Percentiles rank a stretch among this genome's conserved stretches.
Evolutionary conservation across 2,113 vertebrate genomes (phyloP).

Genomic region (Hippoglossus stenolepis): DNA sequence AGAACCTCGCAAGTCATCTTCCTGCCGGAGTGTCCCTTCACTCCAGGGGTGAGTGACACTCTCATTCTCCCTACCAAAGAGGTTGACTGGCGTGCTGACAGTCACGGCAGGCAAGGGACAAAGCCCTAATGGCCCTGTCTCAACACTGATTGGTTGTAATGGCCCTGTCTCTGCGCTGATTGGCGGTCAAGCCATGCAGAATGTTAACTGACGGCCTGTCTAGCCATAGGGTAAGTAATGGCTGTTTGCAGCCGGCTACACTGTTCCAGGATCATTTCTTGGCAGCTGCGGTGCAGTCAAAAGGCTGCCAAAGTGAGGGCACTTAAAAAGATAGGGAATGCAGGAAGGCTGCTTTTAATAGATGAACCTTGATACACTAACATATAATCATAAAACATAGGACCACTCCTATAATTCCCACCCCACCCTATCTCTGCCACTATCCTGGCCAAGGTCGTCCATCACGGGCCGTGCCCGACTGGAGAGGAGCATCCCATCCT

Average conservation of each 20-base stretch:
- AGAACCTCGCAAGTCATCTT: constrained; percentile 45
- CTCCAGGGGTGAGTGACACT: constrained; percentile 60
- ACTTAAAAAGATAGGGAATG: constrained; percentile 73
- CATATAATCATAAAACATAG: constrained; percentile 72
- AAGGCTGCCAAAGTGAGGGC: constrained; percentile 62
- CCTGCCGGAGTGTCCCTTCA: constrained; percentile 49
- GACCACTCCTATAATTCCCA: constrained; percentile 59
- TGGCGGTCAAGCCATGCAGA: constrained; percentile 53
- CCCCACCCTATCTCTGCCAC: constrained; percentile 40
- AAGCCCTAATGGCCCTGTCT: constrained; percentile 54
- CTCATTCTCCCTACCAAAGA: constrained; percentile 45
- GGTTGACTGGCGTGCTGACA: constrained; percentile 66
- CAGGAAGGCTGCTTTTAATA: constrained; percentile 70
- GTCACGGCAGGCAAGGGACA: constrained; percentile 37
- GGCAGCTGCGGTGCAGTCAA: constrained; percentile 55
- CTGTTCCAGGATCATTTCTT: constrained; percentile 64
- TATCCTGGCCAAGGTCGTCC: constrained; percentile 63
- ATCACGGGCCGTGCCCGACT: constrained; percentile 54
- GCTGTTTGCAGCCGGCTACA: constrained; percentile 25
- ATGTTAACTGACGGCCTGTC: constrained; percentile 65
- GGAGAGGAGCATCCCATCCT: constrained; percentile 42
- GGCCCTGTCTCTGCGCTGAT: constrained; percentile 51
- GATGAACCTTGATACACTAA: constrained; percentile 70
- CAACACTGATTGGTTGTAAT: constrained; percentile 63
- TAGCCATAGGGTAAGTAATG: constrained; percentile 34